Percentiles rank a stretch among this genome's conserved stretches.
Evolutionary conservation across 2,888 invertebrate species (phyloP).

Genomic region (Cristatella mucedo): DNA sequence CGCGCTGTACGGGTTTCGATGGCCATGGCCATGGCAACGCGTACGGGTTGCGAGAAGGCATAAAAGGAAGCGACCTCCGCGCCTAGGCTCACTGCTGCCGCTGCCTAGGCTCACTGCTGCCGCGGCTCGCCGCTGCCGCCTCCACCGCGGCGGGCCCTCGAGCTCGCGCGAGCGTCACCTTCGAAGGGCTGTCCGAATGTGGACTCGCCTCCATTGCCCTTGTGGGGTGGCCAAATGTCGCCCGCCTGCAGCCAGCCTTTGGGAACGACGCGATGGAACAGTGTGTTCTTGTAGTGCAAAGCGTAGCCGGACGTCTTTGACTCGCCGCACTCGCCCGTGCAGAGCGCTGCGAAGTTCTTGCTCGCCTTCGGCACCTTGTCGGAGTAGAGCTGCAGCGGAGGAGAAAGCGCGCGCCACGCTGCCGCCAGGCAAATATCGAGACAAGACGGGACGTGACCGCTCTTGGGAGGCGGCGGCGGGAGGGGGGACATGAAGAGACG

Average conservation of each 20-base stretch:
- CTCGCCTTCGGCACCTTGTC: constrained; percentile 64
- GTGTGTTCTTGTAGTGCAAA: constrained; percentile 42
- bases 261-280: constrained; percentile 50
- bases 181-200: constrained; percentile 35
- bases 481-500: too few relatives aligned
- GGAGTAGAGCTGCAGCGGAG: constrained; percentile 25
- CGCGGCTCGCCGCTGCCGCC: too few relatives aligned
- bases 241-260: constrained; percentile 58
- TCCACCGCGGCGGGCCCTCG: too few relatives aligned
- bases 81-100: too few relatives aligned
- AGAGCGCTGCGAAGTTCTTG: constrained; percentile 52
- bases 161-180: too few relatives aligned
- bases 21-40: too few relatives aligned
- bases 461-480: too few relatives aligned
- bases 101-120: too few relatives aligned
- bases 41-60: too few relatives aligned
- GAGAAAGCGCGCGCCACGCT: constrained; percentile 6
- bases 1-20: too few relatives aligned
- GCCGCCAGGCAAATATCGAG: background rate
- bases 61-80: too few relatives aligned
- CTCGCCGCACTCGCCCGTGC: constrained; percentile 32
- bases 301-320: constrained; percentile 22
- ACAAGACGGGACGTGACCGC: too few relatives aligned
- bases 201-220: constrained; percentile 37
- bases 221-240: constrained; percentile 21